These are phyloP conservation scores for Dasysyrphus tricinctus DNA, from an alignment of 2,888 invertebrate genomes.

Conservation along the genomic window DNA sequence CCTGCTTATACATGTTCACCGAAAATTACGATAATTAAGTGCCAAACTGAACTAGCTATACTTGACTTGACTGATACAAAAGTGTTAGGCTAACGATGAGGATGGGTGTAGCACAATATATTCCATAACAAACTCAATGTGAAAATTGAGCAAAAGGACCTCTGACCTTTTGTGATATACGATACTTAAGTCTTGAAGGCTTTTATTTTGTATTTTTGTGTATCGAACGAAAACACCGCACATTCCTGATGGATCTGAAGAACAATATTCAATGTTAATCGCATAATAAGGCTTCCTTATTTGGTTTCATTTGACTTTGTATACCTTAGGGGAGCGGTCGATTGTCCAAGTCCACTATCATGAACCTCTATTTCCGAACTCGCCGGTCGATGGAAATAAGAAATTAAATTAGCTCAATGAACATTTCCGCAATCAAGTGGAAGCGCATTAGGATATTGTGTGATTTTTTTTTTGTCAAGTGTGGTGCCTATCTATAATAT, in stretches of 20 bases:
- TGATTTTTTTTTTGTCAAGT: conserved; percentile 18
- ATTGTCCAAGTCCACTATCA: conserved; percentile 27
- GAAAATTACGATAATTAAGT: conserved; percentile 62
- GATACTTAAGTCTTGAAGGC: conserved; percentile 31
- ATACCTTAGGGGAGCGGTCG: not conserved
- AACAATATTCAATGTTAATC: conserved; percentile 37
- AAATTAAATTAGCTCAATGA: conserved; percentile 82
- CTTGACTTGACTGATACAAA: conserved; percentile 24
- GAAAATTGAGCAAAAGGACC: conserved; percentile 13
- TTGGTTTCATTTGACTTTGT: conserved; percentile 64
- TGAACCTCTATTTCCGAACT: conserved; percentile 62
- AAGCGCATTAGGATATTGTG: conserved; percentile 59
- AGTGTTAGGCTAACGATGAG: conserved; percentile 1
- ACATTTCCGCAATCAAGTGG: conserved; percentile 81
- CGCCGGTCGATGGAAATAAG: conserved; percentile 50
- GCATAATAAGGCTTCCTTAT: conserved; percentile 66
- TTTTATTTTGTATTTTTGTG: conserved; percentile 1
- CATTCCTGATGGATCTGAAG: not conserved
- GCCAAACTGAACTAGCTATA: conserved; percentile 11
- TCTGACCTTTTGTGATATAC: conserved; percentile 44
- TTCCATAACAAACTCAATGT: not conserved
- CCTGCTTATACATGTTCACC: conserved; percentile 36
- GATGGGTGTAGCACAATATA: not conserved
- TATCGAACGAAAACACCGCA: conserved; percentile 6
- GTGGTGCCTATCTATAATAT: not conserved